Evolutionary conservation across 2,888 invertebrate genomes (phyloP), one percentile per base, ranked within the genome.

Genomic region (Drosophila seclusa): DNA sequence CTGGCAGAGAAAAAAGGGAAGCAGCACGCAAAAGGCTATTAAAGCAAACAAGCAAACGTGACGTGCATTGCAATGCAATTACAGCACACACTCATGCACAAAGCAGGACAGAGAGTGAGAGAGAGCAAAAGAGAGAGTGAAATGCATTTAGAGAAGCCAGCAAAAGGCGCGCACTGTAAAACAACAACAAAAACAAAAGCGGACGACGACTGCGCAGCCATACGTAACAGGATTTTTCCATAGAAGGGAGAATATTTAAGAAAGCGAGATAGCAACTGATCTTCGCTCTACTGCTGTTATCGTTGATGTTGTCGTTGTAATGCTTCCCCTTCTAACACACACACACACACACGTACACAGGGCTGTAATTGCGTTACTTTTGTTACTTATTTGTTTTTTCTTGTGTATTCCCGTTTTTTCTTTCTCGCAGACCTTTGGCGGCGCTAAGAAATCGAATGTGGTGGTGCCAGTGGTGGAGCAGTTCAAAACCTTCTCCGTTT

Each of bases 401-500:
- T 24, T 32, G 36, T 21, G n/a, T 49, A 11, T 55, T 38, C 34
- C 55, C 61, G 24, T 8, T 7, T 38, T 40, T 36, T 68, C 40
- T 29, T 55, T 66, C 7, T 63, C 60, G 36, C 76, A 92, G 91
- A 89, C 85, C 54, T 82, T 92, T 67, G 79, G 73, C 57, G 83
- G 66, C 21, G 72, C 55, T 38, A 92, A 92, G 58, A 94, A 94
- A 36, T 91, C 83, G 6, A 81, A 78, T 89, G 87, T 90, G 45
- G 87, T 90, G 55, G 87, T 90, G 60, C 89, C 92, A 29, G 96
- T 96, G 61, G 96, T 96, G 87, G 96, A 95, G 69, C 96, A 96
- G 90, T 95, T 96, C 93, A 96, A 96, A 93, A 95, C 96, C 49
- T 96, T 96, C 91, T 96, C 96, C 84, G 96, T 96, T 2, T 96